Base-by-base conservation (phyloP, 1,140 invertebrate species). In the Hypothenemus hampei region DNA sequence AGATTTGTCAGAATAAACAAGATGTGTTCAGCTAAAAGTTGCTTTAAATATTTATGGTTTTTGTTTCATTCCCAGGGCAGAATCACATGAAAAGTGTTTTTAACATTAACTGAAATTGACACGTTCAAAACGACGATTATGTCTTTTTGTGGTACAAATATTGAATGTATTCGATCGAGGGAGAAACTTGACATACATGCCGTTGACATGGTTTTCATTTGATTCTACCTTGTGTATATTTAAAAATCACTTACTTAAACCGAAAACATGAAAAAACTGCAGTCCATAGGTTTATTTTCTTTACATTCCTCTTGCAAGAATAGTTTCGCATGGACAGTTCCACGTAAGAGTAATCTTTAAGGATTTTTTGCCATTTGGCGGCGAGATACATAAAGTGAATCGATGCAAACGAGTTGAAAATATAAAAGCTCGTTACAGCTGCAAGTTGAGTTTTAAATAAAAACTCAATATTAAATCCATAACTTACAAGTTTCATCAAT, bases 401-500 rank as follows among this genome's bases (percentile, higher is more conserved):
- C 2, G 48, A 45, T 8, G 48, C 57, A 13, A 63, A 59, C 19
- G 57, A 52, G 33, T 59, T 61, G 33, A 52, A 57, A 8, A 63
- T 46, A 46, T 65, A 66, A 40, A 66, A 66, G 11, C 52, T 33
- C 29, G 62, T 59, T 13, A 58, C 51, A 4, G 57, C 65, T 66
- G 35, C 26, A 13, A 47, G 46, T 11, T 11, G 8, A n/a, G n/a
- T 37, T 13, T 37, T 1, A 11, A 37, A 23, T 15, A n/a, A n/a
- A 43, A 22, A 3, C 31, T 11, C 11, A n/a, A 8, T 45, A 16
- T 26, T 45, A 29, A n/a, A 31, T 16, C 5, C 33, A 3, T 19
- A 29, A 60, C 46, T 58, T 57, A 66, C 65, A 63, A 20, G 63
- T 62, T 58, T 67, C 55, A 41, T 62, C 63, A 15, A 67, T 57